Evolutionary conservation across 2,797 vertebrate genomes (phyloP).

Genomic region (Gastrophryne carolinensis): DNA sequence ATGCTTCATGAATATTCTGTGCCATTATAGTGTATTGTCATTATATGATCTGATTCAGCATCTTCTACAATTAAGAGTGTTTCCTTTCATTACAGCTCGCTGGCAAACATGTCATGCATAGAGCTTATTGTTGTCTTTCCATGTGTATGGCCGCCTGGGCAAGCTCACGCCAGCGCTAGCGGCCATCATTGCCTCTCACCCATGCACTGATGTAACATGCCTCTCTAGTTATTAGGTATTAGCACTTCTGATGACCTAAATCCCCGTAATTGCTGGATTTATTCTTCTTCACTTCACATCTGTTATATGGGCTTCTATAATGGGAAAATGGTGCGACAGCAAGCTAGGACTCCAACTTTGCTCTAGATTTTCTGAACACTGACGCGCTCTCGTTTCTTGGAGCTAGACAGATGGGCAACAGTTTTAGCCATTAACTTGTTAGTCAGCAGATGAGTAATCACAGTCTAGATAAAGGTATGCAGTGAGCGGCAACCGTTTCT

Average conservation of each 20-base stretch:
- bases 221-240: constrained; percentile 30
- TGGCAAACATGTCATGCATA: constrained; percentile 36
- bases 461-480: background rate
- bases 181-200: constrained; percentile 4
- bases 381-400: background rate
- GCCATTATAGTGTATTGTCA: constrained; percentile 35
- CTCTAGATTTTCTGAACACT: constrained; percentile 1
- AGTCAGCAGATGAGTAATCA: constrained; percentile 13
- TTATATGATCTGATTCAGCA: constrained; percentile 39
- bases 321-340: constrained; percentile 7
- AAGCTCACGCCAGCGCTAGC: constrained; percentile 25
- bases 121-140: constrained; percentile 19
- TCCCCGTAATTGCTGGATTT: constrained; percentile 30
- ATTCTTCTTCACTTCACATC: constrained; percentile 21
- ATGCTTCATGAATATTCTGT: constrained; percentile 3
- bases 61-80: constrained; percentile 29
- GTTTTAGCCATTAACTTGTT: background rate
- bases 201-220: constrained; percentile 15
- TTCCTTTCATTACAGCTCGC: constrained; percentile 36
- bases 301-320: constrained; percentile 27
- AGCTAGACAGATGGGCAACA: constrained; percentile 7
- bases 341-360: constrained; percentile 7
- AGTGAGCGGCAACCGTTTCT: background rate
- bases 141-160: constrained; percentile 30
- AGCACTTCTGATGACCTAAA: constrained; percentile 29